Evolutionary conservation across 1,140 invertebrate genomes (phyloP), one percentile per base, ranked within the genome.

Genomic region (Drosophila hydei): DNA sequence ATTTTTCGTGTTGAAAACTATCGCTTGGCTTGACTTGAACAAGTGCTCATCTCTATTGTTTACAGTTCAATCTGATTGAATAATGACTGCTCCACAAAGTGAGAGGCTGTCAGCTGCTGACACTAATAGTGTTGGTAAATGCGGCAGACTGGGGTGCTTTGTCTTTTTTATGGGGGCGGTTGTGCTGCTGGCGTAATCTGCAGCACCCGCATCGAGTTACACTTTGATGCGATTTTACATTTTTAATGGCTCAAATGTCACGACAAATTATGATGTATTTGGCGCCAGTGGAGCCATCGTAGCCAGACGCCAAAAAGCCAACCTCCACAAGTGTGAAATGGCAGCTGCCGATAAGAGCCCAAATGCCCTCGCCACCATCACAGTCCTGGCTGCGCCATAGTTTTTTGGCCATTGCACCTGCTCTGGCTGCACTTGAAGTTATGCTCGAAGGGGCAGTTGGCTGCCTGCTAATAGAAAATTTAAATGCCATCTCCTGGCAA

Each of bases 211-310:
- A 74, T 81, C 72, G 40, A 68, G 67, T 87, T 85, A 60, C 77
- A 69, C 60, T 72, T 60, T 65, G 67, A 75, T 77, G 48, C 55
- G 77, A 72, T 80, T 85, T 77, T 81, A 63, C 59, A 85, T 81
- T 74, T 79, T 79, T 80, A 87, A 72, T 76, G 83, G 72, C 67
- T 47, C 23, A n/a, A 70, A 38, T 75, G 75, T 64, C 72, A 72
- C 18, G 55, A 33, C 62, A 85, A 87, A 85, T 87, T 80, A 81
- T 85, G 77, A 85, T 81, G 60, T 62, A 87, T 85, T 72, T 70
- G 81, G 77, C 70, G 74, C 73, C 77, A 87, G 40, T 65, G 16
- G 38, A 21, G 14, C 42, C 19, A 48, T 4, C 38, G n/a, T 40
- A 4, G 38, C 38, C 38, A 33, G 52, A 59, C 45, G 14, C 42